Conservation (phyloP, 2,797 vertebrate genomes). For the Phataginus tricuspis region DNA sequence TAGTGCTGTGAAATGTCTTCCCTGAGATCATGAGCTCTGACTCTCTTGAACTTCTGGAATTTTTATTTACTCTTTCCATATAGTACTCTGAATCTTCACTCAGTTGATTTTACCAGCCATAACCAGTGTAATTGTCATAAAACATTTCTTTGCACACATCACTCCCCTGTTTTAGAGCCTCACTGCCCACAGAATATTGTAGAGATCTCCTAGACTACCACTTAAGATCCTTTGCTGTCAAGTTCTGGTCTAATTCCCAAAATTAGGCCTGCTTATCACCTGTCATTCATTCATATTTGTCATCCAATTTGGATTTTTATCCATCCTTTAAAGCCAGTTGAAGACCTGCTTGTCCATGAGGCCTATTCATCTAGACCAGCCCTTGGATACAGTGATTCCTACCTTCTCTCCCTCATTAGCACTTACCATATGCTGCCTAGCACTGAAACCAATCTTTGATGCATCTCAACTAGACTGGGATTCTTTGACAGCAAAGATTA, state of each 20-base stretch:
- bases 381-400: not conserved
- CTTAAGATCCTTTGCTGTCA: not conserved
- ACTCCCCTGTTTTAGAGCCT: not conserved
- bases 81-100: not conserved
- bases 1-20: not conserved
- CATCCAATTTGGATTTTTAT: not conserved
- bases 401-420: not conserved
- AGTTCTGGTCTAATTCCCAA: not conserved
- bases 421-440: not conserved
- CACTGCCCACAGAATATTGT: not conserved
- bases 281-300: not conserved
- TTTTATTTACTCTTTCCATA: not conserved
- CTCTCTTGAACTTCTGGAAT: not conserved
- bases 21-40: not conserved
- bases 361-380: not conserved
- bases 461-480: not conserved
- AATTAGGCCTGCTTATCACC: not conserved
- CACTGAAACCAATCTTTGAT: not conserved
- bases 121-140: not conserved
- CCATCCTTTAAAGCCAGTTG: not conserved
- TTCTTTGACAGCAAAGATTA: conserved; percentile 19
- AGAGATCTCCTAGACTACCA: not conserved
- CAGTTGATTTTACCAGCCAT: not conserved
- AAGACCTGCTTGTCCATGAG: not conserved
- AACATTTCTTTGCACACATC: not conserved